phyloP scores from a whole-genome alignment of 2,113 vertebrate species.

The Triplophysa dalaica region DNA sequence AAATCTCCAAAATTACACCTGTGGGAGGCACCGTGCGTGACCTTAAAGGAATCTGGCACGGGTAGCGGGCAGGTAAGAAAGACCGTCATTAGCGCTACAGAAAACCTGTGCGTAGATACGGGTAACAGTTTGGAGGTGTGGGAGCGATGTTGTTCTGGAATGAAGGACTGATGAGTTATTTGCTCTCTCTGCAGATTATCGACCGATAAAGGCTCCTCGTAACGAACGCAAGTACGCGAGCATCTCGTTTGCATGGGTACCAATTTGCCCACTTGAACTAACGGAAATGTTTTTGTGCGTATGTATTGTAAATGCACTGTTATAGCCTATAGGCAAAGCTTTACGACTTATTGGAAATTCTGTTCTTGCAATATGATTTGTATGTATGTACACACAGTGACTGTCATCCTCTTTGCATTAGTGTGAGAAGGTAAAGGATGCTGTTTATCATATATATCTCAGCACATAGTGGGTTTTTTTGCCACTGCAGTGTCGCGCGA shows the following conservation, averaged over 20 bases:
- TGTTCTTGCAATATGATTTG: not conserved
- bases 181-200: constrained; percentile 2
- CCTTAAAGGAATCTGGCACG: not conserved
- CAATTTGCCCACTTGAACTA: not conserved
- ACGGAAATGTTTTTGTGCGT: not conserved
- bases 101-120: constrained; percentile 5
- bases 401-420: not conserved
- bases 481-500: constrained; percentile 35
- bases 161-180: not conserved
- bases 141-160: constrained; percentile 6
- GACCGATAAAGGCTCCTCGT: not conserved
- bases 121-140: constrained; percentile 18
- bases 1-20: constrained; percentile 17
- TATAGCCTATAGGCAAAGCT: not conserved
- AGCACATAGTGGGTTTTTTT: constrained; percentile 10
- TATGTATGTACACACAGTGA: not conserved
- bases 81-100: not conserved
- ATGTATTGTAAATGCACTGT: not conserved
- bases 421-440: not conserved
- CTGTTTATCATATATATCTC: not conserved
- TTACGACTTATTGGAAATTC: not conserved
- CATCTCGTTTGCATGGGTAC: not conserved
- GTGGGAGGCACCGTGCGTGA: not conserved
- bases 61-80: constrained; percentile 16
- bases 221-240: not conserved